Percentiles rank a stretch among this genome's conserved stretches.
These are phyloP conservation scores for Agelaius tricolor DNA, from an alignment of 2,113 vertebrate genomes.

Conservation along the genomic window DNA sequence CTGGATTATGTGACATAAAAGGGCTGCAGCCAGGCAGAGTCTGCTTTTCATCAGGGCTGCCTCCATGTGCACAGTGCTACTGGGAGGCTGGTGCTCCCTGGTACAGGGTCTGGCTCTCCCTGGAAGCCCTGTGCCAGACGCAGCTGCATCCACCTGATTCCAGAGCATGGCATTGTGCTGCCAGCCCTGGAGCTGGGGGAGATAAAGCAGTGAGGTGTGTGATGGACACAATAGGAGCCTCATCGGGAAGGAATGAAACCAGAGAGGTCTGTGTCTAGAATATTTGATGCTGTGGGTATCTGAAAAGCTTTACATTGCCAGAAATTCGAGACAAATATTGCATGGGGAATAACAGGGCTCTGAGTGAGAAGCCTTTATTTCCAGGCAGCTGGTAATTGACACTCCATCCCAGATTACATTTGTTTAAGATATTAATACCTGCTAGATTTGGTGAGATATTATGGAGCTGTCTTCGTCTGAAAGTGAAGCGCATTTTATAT, in stretches of 20 bases:
- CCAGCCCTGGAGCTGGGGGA: neutral
- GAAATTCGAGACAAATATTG: neutral
- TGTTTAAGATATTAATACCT: neutral
- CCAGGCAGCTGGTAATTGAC: neutral
- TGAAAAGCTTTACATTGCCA: neutral
- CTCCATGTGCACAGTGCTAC: neutral
- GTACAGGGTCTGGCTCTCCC: neutral
- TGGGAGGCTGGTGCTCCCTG: neutral
- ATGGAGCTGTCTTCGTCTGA: neutral
- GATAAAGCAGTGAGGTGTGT: neutral
- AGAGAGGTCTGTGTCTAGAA: neutral
- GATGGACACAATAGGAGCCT: neutral
- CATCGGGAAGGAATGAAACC: neutral
- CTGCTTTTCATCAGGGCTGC: neutral
- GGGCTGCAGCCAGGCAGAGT: neutral
- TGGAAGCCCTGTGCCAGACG: neutral
- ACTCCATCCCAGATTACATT: neutral
- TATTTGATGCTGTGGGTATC: neutral
- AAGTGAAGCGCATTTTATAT: neutral
- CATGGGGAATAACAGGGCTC: neutral
- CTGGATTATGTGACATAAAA: accelerated
- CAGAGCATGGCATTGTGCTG: accelerated
- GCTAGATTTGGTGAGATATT: neutral
- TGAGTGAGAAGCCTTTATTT: neutral
- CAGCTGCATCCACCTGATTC: neutral